These are phyloP conservation scores for Procambarus clarkii DNA, from an alignment of 1,140 invertebrate species.

Conservation along the genomic window DNA sequence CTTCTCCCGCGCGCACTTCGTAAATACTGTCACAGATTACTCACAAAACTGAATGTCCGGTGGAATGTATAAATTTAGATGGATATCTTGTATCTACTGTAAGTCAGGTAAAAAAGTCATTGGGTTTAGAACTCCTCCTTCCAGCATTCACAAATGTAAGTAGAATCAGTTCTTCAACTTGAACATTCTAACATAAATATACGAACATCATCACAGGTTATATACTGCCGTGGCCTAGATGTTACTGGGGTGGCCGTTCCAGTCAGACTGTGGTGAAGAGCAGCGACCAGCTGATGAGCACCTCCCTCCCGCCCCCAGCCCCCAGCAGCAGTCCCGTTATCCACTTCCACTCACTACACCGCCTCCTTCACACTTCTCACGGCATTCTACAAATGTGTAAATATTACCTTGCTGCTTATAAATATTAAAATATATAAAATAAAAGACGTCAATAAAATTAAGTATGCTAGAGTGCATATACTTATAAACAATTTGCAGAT, in stretches of 20 bases:
- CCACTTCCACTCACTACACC: not conserved
- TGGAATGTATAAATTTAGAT: not conserved
- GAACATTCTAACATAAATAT: too few species aligned
- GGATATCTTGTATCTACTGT: not conserved
- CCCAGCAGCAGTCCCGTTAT: not conserved
- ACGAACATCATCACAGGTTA: too few species aligned
- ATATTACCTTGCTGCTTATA: not conserved
- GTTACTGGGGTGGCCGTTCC: not conserved
- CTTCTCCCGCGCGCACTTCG: not conserved
- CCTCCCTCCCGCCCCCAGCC: not conserved
- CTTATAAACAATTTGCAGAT: not conserved
- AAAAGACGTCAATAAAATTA: not conserved
- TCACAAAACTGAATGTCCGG: not conserved
- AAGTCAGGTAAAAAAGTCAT: not conserved
- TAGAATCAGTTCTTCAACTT: not conserved
- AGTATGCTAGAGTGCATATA: not conserved
- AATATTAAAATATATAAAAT: not conserved
- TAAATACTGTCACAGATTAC: not conserved
- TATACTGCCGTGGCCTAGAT: too few species aligned
- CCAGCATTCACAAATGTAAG: not conserved
- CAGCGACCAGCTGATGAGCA: slow-evolving; percentile 34
- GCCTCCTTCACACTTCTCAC: not conserved
- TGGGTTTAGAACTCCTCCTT: not conserved
- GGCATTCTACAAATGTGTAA: not conserved
- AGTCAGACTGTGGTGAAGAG: not conserved